Conservation (phyloP, 2,113 vertebrate genomes). For the Monopterus albus region DNA sequence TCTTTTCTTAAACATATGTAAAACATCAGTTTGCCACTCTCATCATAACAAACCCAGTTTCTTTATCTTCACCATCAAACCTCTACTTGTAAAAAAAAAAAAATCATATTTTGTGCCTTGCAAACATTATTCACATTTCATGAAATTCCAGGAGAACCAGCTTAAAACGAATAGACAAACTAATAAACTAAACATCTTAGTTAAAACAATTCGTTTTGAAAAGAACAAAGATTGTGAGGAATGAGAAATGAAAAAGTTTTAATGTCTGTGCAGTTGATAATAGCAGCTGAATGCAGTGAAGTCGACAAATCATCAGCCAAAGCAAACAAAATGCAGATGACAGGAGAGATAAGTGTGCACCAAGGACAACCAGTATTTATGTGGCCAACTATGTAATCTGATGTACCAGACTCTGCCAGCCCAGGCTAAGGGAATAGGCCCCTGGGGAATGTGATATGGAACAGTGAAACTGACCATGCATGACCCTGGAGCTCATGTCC, state of each 20-base stretch:
- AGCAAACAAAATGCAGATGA: conserved; percentile 51
- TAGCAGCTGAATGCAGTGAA: conserved; percentile 37
- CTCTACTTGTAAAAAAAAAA: too few species aligned
- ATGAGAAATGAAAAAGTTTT: not conserved
- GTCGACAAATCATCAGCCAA: conserved; percentile 57
- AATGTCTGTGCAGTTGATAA: conserved; percentile 21
- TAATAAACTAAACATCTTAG: conserved; percentile 6
- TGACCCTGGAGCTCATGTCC: conserved; percentile 44
- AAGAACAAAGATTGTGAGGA: conserved; percentile 15
- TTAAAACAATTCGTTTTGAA: not conserved
- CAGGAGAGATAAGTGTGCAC: conserved; percentile 14
- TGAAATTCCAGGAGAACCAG: not conserved
- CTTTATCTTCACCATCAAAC: too few species aligned
- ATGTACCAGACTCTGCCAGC: conserved; percentile 11
- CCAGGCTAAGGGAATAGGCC: conserved; percentile 18
- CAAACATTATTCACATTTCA: conserved; percentile 21
- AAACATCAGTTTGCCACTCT: too few species aligned
- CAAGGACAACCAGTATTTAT: conserved; percentile 45
- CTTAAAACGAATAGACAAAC: conserved; percentile 31
- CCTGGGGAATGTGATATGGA: conserved; percentile 11
- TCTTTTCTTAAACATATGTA: too few species aligned
- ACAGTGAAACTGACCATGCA: conserved; percentile 24
- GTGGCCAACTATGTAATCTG: conserved; percentile 43
- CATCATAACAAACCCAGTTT: not conserved
- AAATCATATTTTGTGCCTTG: too few species aligned